phyloP scores from a whole-genome alignment of 2,797 vertebrate genomes.

The Nasua narica region DNA sequence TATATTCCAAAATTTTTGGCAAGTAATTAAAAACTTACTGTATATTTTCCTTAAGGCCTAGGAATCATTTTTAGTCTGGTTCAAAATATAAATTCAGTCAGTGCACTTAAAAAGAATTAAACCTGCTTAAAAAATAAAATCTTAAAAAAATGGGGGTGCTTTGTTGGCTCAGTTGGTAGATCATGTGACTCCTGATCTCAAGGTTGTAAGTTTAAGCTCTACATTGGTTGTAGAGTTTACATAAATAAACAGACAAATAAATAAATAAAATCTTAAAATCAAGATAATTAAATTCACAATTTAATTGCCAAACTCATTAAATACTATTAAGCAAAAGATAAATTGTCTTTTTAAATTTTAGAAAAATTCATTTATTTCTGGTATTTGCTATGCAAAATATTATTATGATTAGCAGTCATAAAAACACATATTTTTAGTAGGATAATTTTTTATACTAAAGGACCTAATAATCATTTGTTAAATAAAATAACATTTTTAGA shows the following conservation, averaged over 20 bases:
- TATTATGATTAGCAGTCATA: neutral
- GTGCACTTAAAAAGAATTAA: neutral
- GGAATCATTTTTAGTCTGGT: neutral
- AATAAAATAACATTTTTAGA: neutral
- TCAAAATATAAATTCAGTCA: slow-evolving; percentile 6
- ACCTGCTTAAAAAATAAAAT: neutral
- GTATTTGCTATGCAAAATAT: neutral
- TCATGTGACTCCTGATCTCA: neutral
- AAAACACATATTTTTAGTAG: neutral
- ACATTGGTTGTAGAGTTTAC: neutral
- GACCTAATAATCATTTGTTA: neutral
- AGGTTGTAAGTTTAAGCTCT: neutral
- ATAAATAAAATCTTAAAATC: neutral
- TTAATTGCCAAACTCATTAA: neutral
- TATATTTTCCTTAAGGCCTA: neutral
- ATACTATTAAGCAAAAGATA: neutral
- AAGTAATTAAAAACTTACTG: neutral
- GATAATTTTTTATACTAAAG: neutral
- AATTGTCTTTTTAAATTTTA: neutral
- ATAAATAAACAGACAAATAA: neutral
- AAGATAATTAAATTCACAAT: too few relatives aligned
- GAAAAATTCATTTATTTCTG: neutral
- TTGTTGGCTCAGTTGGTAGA: neutral
- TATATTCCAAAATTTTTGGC: neutral
- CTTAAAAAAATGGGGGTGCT: neutral